These are phyloP conservation scores for Lophochroa leadbeateri DNA, from an alignment of 2,113 vertebrate genomes.

Conservation along the genomic window DNA sequence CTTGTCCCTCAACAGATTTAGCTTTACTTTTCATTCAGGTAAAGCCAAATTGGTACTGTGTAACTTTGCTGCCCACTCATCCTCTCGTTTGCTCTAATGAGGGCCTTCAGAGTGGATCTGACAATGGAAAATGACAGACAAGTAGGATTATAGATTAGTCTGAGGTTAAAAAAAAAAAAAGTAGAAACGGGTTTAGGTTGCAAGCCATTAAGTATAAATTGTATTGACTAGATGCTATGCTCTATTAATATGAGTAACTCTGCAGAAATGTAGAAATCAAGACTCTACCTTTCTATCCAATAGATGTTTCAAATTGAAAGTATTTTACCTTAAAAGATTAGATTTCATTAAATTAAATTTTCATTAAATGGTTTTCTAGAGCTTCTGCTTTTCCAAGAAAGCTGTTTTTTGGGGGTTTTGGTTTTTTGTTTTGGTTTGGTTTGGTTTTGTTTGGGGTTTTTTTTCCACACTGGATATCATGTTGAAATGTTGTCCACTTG, in stretches of 20 bases:
- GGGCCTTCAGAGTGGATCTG: background rate
- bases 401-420: accelerated
- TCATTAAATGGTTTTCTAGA: background rate
- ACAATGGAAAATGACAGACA: slow-evolving; percentile 1
- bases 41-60: slow-evolving; percentile 18
- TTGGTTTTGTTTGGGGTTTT: accelerated
- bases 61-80: background rate
- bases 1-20: background rate
- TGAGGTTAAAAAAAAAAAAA: background rate
- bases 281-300: background rate
- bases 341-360: background rate
- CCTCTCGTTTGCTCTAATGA: slow-evolving; percentile 32
- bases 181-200: background rate
- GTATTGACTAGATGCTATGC: background rate
- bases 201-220: background rate
- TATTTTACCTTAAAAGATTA: background rate
- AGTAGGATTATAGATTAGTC: background rate
- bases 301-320: background rate
- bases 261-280: background rate
- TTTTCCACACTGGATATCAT: background rate
- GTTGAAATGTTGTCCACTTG: background rate
- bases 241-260: background rate
- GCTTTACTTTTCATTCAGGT: slow-evolving; percentile 21
- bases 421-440: background rate
- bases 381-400: background rate